These are phyloP conservation scores for Mohoua ochrocephala DNA, from an alignment of 2,113 vertebrate genomes.

Conservation along the genomic window DNA sequence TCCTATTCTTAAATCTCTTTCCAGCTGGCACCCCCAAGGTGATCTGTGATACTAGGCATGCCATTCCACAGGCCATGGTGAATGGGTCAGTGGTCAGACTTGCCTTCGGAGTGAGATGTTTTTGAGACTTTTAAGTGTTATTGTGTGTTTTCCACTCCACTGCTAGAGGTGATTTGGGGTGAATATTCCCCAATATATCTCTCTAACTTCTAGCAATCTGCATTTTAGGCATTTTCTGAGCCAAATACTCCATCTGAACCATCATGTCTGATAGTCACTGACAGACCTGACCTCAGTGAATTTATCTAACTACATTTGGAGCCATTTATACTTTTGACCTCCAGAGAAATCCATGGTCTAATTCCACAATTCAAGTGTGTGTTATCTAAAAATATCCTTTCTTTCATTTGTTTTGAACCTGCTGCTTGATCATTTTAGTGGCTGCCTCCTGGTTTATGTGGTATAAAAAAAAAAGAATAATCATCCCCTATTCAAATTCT, in stretches of 20 bases:
- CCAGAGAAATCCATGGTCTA: background rate
- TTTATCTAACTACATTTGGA: background rate
- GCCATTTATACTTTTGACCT: background rate
- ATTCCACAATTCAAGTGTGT: background rate
- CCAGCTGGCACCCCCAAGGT: background rate
- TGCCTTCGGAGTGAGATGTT: background rate
- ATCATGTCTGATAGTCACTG: background rate
- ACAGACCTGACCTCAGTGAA: background rate
- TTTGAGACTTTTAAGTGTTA: background rate
- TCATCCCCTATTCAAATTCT: slow-evolving; percentile 28
- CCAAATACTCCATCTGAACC: background rate
- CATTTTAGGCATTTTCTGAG: background rate
- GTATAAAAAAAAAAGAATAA: slow-evolving; percentile 14
- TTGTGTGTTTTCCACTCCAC: background rate
- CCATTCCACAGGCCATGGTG: background rate
- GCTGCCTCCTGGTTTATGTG: background rate
- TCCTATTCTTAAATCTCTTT: background rate
- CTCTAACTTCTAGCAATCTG: background rate
- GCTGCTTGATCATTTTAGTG: slow-evolving; percentile 1
- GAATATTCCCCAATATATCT: background rate
- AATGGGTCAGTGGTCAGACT: background rate
- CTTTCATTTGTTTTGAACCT: slow-evolving; percentile 25
- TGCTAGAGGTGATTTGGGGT: background rate
- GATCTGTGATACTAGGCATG: background rate
- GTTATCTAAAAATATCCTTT: background rate